Evolutionary conservation across 2,797 vertebrate genomes (phyloP), one percentile per base, ranked within the genome.

Genomic region (Lacerta agilis): DNA sequence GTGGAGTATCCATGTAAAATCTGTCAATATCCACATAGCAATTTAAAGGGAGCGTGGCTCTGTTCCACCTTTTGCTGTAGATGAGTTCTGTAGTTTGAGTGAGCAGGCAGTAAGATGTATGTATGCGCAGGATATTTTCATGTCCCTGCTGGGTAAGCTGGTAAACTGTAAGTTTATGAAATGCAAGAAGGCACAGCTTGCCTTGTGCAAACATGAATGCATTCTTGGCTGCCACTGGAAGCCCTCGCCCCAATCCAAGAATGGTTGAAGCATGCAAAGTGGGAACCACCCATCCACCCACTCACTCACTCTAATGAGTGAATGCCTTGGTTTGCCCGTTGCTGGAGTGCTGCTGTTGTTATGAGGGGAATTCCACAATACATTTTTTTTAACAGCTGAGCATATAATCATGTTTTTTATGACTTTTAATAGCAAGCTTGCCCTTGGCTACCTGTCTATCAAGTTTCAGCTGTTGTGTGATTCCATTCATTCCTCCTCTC

Each of bases 211-310:
- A 66, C 64, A 83, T n/a, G 77, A 73, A 49, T 79, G 25, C 67
- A 80, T 85, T 80, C 41, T 84, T 82, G 81, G 25, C 61, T 76
- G 80, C 73, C 73, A 29, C 33, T 66, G 38, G 67, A 43, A 84
- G 58, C 8, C 5, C 29, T 61, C 17, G 43, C 29, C 15, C n/a
- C 8, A n/a, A 64, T 66, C 43, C 87, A 85, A 20, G 29, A 41
- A 66, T 49, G 33, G 13, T 23, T 83, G n/a, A 69, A 69, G 18
- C 23, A 20, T 71, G 45, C 41, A 41, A 58, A 71, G 33, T 64
- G 20, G 55, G 29, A 87, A 43, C 0, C 0, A 15, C 76, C 36
- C 9, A 20, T 25, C 66, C 7, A 78, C 3, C 33, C 45, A 71
- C 29, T 13, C 10, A 29, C n/a, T n/a, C n/a, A n/a, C 20, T 83